Percentiles rank a stretch among this genome's conserved stretches.
These are phyloP conservation scores for Bradysia coprophila DNA, from an alignment of 1,140 invertebrate genomes.

Conservation along the genomic window DNA sequence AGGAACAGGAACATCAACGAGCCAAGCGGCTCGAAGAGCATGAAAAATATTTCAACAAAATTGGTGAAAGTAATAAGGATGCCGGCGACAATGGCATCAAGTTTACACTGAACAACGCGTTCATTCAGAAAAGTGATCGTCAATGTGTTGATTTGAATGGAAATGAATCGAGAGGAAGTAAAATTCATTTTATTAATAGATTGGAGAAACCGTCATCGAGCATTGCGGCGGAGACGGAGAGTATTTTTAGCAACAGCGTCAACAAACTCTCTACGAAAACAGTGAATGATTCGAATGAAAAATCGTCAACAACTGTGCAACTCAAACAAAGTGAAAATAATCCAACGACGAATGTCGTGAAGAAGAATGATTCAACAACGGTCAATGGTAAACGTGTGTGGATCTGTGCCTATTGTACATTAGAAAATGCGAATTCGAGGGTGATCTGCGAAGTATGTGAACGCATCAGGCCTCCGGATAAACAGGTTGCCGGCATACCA, in stretches of 20 bases:
- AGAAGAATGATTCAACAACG: no score
- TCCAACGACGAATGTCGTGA: background rate
- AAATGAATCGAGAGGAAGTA: background rate
- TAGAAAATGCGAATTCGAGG: slow-evolving; percentile 33
- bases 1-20: slow-evolving; percentile 27
- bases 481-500: no score
- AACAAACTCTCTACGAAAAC: background rate
- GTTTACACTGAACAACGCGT: slow-evolving; percentile 8
- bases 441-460: slow-evolving; percentile 34
- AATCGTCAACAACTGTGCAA: no score
- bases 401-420: slow-evolving; percentile 31
- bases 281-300: background rate
- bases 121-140: slow-evolving; percentile 21
- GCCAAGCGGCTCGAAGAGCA: slow-evolving; percentile 17
- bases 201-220: background rate
- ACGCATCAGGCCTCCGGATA: slow-evolving; percentile 18
- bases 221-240: slow-evolving; percentile 3
- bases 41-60: slow-evolving; percentile 12
- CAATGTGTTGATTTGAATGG: slow-evolving; percentile 31
- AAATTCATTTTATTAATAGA: background rate
- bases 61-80: slow-evolving; percentile 4
- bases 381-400: slow-evolving; percentile 12
- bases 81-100: slow-evolving; percentile 19
- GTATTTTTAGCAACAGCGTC: background rate
- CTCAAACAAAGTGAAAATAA: no score